phyloP scores from a whole-genome alignment of 2,113 vertebrate species.

The Nicator chloris region DNA sequence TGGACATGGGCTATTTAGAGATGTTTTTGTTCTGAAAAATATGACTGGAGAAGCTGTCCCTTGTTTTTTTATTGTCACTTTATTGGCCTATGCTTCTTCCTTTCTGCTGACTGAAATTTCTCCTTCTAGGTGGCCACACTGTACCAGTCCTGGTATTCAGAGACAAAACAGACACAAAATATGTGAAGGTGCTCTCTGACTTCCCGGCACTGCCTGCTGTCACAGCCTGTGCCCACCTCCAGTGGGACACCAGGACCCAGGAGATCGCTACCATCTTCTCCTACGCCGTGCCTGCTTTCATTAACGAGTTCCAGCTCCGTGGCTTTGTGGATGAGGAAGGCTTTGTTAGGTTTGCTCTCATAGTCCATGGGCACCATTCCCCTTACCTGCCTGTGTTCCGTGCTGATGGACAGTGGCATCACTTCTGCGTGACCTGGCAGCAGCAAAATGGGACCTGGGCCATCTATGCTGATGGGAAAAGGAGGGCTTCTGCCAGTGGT shows the following conservation, averaged over 20 bases:
- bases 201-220: conserved; percentile 76
- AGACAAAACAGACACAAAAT: conserved; percentile 74
- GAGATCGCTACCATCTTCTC: conserved; percentile 83
- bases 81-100: neutral
- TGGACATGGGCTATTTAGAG: neutral
- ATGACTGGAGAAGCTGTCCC: neutral
- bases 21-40: neutral
- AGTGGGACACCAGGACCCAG: conserved; percentile 75
- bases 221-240: conserved; percentile 81
- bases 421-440: conserved; percentile 84
- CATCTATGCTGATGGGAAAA: conserved; percentile 78
- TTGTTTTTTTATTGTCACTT: neutral
- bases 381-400: conserved; percentile 78
- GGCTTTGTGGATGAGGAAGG: conserved; percentile 71
- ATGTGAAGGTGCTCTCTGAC: conserved; percentile 68
- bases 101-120: neutral
- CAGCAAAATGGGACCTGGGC: conserved; percentile 70
- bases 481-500: conserved; percentile 64
- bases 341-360: conserved; percentile 77
- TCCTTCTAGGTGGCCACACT: conserved; percentile 18
- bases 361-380: conserved; percentile 83
- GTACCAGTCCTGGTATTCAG: conserved; percentile 74
- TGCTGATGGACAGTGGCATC: conserved; percentile 83
- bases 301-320: conserved; percentile 87
- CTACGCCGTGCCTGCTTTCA: conserved; percentile 75